These are phyloP conservation scores for Sebastes paucispinis DNA, from an alignment of 2,797 vertebrate species.

Conservation along the genomic window DNA sequence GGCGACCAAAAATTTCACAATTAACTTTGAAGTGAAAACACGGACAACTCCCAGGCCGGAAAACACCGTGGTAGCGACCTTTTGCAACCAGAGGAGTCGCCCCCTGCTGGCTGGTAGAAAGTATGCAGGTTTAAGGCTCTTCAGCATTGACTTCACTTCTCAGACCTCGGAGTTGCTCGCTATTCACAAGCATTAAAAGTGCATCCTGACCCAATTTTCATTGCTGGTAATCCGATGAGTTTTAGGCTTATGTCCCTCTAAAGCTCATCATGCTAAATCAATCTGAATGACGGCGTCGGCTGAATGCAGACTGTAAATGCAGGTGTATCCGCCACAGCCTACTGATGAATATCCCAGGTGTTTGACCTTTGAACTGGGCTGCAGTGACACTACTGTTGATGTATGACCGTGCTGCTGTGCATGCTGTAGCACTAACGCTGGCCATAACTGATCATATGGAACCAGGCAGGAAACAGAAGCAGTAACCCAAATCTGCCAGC, in stretches of 20 bases:
- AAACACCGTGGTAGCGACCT: no score
- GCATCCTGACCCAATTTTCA: background rate
- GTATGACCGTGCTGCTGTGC: background rate
- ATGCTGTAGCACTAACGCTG: background rate
- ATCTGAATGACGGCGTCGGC: background rate
- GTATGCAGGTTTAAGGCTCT: no score
- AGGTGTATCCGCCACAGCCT: background rate
- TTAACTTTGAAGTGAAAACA: no score
- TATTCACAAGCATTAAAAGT: background rate
- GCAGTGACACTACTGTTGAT: background rate
- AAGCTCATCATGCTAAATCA: background rate
- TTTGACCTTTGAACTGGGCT: background rate
- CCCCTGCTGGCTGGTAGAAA: no score
- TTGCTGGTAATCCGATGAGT: background rate
- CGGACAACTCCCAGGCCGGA: no score
- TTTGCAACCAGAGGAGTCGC: no score
- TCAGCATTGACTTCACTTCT: no score
- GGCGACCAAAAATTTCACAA: no score
- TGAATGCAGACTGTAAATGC: background rate
- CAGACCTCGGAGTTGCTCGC: background rate
- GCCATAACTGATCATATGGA: constrained; percentile 17
- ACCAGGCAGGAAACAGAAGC: constrained; percentile 29
- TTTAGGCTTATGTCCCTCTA: background rate
- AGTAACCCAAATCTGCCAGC: constrained; percentile 68
- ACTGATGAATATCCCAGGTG: background rate